Evolutionary conservation across 2,797 vertebrate species (phyloP), one percentile per base, ranked within the genome.

Genomic region (Astyanax mexicanus): DNA sequence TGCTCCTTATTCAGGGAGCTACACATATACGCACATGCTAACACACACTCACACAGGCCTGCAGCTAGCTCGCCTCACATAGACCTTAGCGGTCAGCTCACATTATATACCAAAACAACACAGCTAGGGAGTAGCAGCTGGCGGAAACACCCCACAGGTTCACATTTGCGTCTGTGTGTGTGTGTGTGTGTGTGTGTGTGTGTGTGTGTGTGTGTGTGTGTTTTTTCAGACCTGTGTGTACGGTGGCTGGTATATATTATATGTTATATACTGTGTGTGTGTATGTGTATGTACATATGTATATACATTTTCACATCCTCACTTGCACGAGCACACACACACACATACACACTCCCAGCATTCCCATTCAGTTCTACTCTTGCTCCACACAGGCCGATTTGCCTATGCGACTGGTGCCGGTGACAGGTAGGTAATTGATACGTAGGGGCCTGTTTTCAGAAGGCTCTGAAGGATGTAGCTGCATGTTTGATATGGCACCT

Each of bases 341-440:
- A 65, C 65, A 64, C 65, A 37, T 27, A 38, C 64, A 13, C 64
- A 35, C 27, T 66, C 70, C 38, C 68, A 67, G 61, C 57, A 79
- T 69, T 79, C 72, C 70, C 67, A 64, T 76, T 70, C 62, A 55
- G 55, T 3, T 10, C 67, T 62, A 74, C 70, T 80, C 69, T 77
- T 66, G 80, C 76, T 71, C 70, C 21, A 65, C 45, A 51, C 77
- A 37, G 80, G 74, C 84, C 81, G 79, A 87, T 91, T 91, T 92
- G 86, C 80, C 88, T 88, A 81, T 82, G 71, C 38, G 32, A 69
- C 84, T 70, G 52, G 86, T 75, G 62, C 23, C 8, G 68, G 55
- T 85, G 85, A 85, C 84, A 87, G 83, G 73, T 68, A 0, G 75
- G n/a, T 85, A 86, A 89, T 85, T 83, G 84, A 84, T 84, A 83